Conservation (phyloP, 2,113 vertebrate genomes). For the Greenwoodochromis staneri region DNA sequence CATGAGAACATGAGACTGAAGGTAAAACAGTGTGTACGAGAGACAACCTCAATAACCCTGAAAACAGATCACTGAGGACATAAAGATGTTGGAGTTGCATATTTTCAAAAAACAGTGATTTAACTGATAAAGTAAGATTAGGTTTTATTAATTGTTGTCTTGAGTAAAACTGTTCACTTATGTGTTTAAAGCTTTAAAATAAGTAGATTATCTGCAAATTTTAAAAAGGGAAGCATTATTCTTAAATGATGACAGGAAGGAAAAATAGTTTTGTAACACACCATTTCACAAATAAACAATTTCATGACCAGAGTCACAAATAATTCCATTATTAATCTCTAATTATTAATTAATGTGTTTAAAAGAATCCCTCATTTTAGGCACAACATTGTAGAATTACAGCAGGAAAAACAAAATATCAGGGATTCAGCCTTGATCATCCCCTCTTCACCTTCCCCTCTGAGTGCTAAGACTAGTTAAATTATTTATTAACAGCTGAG, state of each 20-base stretch:
- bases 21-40: background rate
- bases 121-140: background rate
- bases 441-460: background rate
- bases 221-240: background rate
- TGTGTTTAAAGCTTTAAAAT: background rate
- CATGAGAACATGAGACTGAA: background rate
- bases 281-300: background rate
- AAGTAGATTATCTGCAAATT: background rate
- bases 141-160: background rate
- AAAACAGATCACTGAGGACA: background rate
- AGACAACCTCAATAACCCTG: background rate
- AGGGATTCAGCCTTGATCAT: background rate
- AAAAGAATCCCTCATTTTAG: background rate
- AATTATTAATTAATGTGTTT: background rate
- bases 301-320: background rate
- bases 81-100: background rate
- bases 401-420: background rate
- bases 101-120: background rate
- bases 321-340: background rate
- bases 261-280: background rate
- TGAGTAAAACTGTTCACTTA: background rate
- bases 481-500: constrained; percentile 37
- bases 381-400: background rate
- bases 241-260: background rate
- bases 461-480: background rate